Evolutionary conservation across 2,113 vertebrate genomes (phyloP).

Genomic region (Ariopsis seemanni): DNA sequence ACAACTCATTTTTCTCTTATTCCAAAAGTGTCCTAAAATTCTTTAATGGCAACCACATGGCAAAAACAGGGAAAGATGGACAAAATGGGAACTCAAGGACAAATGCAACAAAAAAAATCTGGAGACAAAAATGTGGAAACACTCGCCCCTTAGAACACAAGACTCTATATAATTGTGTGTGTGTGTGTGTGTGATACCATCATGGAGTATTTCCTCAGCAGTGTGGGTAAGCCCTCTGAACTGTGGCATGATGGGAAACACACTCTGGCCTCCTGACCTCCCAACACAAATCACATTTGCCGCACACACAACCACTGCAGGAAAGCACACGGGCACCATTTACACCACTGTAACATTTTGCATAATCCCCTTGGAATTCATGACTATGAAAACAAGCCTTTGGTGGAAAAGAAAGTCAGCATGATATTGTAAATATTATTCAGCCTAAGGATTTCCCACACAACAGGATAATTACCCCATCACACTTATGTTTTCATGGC

Average conservation of each 20-base stretch:
- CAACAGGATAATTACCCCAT: slow-evolving; percentile 39
- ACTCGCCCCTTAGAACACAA: slow-evolving; percentile 22
- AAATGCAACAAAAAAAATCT: slow-evolving; percentile 1
- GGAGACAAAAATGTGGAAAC: slow-evolving; percentile 35
- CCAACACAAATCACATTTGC: slow-evolving; percentile 43
- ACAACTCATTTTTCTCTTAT: slow-evolving; percentile 57
- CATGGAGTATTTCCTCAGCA: slow-evolving; percentile 34
- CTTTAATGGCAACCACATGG: slow-evolving; percentile 63
- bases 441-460: slow-evolving; percentile 23
- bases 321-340: slow-evolving; percentile 25
- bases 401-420: slow-evolving; percentile 20
- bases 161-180: slow-evolving; percentile 22
- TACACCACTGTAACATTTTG: slow-evolving; percentile 39
- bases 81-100: slow-evolving; percentile 1
- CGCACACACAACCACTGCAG: slow-evolving; percentile 41
- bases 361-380: slow-evolving; percentile 44
- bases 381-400: slow-evolving; percentile 20
- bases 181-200: slow-evolving; percentile 32
- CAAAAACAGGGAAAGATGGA: slow-evolving; percentile 26
- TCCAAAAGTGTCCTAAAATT: slow-evolving; percentile 59
- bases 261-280: slow-evolving; percentile 38
- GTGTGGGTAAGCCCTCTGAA: slow-evolving; percentile 39
- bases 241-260: slow-evolving; percentile 50
- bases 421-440: slow-evolving; percentile 26
- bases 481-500: slow-evolving; percentile 20